A percentile compares a stretch with the other conserved stretches of the same genome.
Evolutionary conservation across 1,140 invertebrate genomes (phyloP).

Genomic region (Uloborus diversus): DNA sequence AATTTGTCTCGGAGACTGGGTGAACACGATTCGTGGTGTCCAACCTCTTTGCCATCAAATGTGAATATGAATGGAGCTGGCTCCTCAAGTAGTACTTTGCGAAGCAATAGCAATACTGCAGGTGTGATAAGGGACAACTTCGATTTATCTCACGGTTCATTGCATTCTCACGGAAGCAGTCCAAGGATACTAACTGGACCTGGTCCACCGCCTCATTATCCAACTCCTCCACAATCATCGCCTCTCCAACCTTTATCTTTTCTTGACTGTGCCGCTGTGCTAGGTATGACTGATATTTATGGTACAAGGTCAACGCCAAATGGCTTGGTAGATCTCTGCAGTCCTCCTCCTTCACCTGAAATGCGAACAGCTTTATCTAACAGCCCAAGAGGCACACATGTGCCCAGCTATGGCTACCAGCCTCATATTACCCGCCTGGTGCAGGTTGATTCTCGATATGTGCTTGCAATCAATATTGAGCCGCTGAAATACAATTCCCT

Average conservation of each 20-base stretch:
- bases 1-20: slow-evolving; percentile 27
- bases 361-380: slow-evolving; percentile 22
- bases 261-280: slow-evolving; percentile 22
- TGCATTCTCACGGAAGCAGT: slow-evolving; percentile 34
- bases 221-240: slow-evolving; percentile 51
- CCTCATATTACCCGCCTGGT: slow-evolving; percentile 80
- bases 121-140: slow-evolving; percentile 18
- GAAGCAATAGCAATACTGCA: slow-evolving; percentile 29
- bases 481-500: slow-evolving; percentile 81
- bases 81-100: slow-evolving; percentile 8
- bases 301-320: slow-evolving; percentile 17
- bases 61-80: slow-evolving; percentile 22
- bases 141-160: slow-evolving; percentile 8
- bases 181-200: slow-evolving; percentile 34
- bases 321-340: slow-evolving; percentile 43
- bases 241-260: slow-evolving; percentile 50
- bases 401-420: slow-evolving; percentile 19
- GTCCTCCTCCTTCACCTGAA: slow-evolving; percentile 51
- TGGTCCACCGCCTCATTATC: slow-evolving; percentile 54
- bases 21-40: slow-evolving; percentile 31
- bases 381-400: slow-evolving; percentile 20
- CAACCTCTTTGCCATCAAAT: slow-evolving; percentile 10
- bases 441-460: slow-evolving; percentile 77
- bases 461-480: slow-evolving; percentile 86
- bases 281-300: slow-evolving; percentile 31